These are phyloP conservation scores for Cosmia trapezina DNA, from an alignment of 2,888 invertebrate genomes.

Conservation along the genomic window DNA sequence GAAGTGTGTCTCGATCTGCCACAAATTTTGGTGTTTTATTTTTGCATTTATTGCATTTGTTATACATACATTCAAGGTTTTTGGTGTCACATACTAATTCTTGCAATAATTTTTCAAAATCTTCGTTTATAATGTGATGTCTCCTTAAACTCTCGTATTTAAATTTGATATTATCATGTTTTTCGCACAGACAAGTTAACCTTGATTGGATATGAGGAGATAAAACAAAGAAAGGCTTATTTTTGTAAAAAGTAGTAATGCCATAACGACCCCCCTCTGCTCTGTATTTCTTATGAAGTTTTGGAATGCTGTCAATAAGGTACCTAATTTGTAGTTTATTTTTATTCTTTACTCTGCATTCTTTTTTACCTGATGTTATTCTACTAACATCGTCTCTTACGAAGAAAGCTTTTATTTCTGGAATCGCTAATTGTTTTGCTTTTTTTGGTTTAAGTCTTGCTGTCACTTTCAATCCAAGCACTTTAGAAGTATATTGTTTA, in stretches of 20 bases:
- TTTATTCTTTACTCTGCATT: too few species aligned
- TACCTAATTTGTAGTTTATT: too few species aligned
- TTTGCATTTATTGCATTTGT: slow-evolving; percentile 17
- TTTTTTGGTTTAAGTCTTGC: background rate
- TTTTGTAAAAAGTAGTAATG: too few species aligned
- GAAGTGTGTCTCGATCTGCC: slow-evolving; percentile 13
- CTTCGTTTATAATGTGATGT: too few species aligned
- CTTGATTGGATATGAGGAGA: background rate
- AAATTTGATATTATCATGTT: background rate
- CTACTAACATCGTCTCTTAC: background rate
- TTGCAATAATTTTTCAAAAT: background rate
- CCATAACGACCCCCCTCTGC: too few species aligned
- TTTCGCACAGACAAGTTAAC: background rate
- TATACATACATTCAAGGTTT: slow-evolving; percentile 13
- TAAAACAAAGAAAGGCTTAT: too few species aligned
- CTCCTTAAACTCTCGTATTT: background rate
- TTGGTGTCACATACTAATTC: background rate
- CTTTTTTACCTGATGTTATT: too few species aligned
- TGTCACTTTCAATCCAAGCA: background rate
- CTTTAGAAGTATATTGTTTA: background rate
- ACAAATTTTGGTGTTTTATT: slow-evolving; percentile 14
- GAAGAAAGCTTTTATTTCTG: background rate
- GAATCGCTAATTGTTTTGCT: background rate
- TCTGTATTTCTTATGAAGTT: too few species aligned
- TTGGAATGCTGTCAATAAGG: too few species aligned